phyloP scores from a whole-genome alignment of 1,140 invertebrate species.

The Drosophila quadrilineata region DNA sequence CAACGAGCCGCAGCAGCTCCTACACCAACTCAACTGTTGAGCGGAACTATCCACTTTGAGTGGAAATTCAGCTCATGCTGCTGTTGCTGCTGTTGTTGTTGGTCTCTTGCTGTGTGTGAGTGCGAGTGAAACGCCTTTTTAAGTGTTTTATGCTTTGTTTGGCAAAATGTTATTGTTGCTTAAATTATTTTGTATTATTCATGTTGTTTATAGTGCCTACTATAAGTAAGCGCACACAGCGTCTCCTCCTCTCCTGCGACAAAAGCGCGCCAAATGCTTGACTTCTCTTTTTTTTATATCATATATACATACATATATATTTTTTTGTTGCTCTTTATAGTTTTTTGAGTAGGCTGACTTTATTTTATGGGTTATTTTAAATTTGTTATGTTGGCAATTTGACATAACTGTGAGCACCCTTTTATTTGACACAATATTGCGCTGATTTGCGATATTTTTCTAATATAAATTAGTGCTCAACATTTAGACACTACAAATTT shows the following conservation, averaged over 20 bases:
- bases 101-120: background rate
- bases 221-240: background rate
- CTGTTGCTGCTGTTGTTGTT: background rate
- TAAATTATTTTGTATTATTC: slow-evolving; percentile 75
- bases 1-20: too few species aligned
- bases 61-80: too few species aligned
- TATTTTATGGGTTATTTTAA: slow-evolving; percentile 3
- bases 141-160: slow-evolving; percentile 79
- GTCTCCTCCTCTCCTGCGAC: slow-evolving; percentile 7
- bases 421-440: background rate
- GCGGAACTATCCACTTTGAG: slow-evolving; percentile 65
- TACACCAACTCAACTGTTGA: slow-evolving; percentile 43
- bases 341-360: too few species aligned
- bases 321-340: too few species aligned
- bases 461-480: slow-evolving; percentile 57
- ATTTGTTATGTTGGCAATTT: background rate
- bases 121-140: slow-evolving; percentile 55
- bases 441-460: background rate
- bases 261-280: slow-evolving; percentile 30
- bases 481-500: slow-evolving; percentile 56
- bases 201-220: slow-evolving; percentile 47
- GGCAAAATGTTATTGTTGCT: slow-evolving; percentile 76
- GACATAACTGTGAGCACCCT: background rate
- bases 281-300: too few species aligned
- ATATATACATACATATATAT: too few species aligned